A percentile compares a stretch with the other conserved stretches of the same genome.
phyloP scores from a whole-genome alignment of 2,113 vertebrate species.

The Silurus glanis region DNA sequence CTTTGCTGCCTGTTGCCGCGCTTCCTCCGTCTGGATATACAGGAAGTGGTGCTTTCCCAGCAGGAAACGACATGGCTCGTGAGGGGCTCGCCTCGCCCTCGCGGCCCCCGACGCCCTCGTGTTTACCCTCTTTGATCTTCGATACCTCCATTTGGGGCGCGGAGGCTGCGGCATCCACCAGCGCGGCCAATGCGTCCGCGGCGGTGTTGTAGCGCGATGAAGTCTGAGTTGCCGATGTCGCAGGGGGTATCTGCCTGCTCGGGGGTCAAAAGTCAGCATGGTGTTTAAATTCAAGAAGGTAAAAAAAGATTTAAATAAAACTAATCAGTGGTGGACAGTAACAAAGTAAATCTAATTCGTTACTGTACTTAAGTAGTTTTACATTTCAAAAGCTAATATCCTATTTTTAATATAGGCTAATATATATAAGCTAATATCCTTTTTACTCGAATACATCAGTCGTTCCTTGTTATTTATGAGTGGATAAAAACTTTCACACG shows the following conservation, averaged over 20 bases:
- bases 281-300: neutral
- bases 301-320: too few species aligned
- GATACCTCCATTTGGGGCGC: conserved; percentile 93
- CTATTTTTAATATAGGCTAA: too few species aligned
- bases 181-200: conserved; percentile 89
- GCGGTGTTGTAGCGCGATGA: conserved; percentile 90
- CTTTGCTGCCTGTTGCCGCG: conserved; percentile 74
- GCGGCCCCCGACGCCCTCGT: conserved; percentile 71
- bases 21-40: conserved; percentile 79
- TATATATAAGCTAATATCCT: too few species aligned
- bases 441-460: too few species aligned
- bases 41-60: conserved; percentile 81
- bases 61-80: conserved; percentile 64
- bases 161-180: conserved; percentile 91
- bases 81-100: conserved; percentile 80
- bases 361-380: too few species aligned
- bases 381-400: neutral
- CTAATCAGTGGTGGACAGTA: too few species aligned
- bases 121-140: conserved; percentile 90
- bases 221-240: conserved; percentile 71
- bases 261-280: neutral
- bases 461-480: too few species aligned
- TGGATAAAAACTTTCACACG: too few species aligned
- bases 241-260: conserved; percentile 57
- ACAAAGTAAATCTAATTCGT: too few species aligned